Percentiles rank a stretch among this genome's conserved stretches.
Conservation (phyloP, 2,888 invertebrate species). For the Globia sparganii region DNA sequence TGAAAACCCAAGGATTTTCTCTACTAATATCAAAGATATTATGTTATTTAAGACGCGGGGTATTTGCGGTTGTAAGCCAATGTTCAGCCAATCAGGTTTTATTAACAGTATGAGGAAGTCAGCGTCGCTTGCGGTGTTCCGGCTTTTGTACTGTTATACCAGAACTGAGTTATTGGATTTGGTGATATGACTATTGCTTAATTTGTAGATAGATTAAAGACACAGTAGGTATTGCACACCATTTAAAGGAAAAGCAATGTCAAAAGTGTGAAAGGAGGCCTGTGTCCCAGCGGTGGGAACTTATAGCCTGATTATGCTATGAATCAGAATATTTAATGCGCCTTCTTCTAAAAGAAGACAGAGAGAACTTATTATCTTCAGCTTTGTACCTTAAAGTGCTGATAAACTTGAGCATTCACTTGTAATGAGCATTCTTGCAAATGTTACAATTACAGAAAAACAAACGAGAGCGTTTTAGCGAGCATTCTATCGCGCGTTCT, state of each 20-base stretch:
- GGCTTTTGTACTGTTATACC: constrained; percentile 47
- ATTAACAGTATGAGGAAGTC: constrained; percentile 73
- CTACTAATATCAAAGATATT: background rate
- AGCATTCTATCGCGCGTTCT: too few relatives aligned
- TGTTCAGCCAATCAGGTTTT: constrained; percentile 70
- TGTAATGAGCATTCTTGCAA: too few relatives aligned
- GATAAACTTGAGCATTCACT: too few relatives aligned
- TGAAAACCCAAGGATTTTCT: constrained; percentile 23
- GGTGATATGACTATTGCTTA: background rate
- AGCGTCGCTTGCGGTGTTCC: constrained; percentile 62
- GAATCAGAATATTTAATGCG: background rate
- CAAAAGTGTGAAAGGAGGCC: too few relatives aligned
- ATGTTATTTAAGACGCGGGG: constrained; percentile 59
- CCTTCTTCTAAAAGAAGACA: background rate
- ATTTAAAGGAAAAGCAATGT: background rate
- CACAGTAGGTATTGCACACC: background rate
- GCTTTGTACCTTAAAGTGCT: too few relatives aligned
- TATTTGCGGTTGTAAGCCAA: constrained; percentile 70
- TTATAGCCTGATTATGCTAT: too few relatives aligned
- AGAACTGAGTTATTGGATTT: background rate
- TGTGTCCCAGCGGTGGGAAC: too few relatives aligned
- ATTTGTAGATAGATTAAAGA: background rate
- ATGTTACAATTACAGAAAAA: too few relatives aligned
- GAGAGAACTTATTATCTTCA: background rate
- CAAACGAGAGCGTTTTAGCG: too few relatives aligned